Conservation (phyloP, 2,888 invertebrate species). For the Lycocerus yunnanus region DNA sequence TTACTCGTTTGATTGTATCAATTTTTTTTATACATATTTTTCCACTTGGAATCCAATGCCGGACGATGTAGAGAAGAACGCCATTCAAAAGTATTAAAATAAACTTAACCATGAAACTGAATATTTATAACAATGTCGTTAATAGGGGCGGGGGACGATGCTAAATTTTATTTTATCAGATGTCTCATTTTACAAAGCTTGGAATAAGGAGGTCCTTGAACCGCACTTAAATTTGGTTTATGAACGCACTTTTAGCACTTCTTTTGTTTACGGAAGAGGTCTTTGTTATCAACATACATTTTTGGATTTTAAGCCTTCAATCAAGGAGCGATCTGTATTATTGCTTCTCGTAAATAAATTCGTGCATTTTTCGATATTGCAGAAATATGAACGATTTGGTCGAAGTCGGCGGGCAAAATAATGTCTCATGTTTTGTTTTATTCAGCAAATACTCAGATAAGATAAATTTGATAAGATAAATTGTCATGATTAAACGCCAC, state of each 20-base stretch:
- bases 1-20: not conserved
- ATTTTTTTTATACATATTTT: not conserved
- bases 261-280: not conserved
- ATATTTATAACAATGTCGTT: not conserved
- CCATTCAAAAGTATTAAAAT: not conserved
- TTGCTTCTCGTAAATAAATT: too few species aligned
- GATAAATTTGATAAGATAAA: too few species aligned
- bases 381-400: too few species aligned
- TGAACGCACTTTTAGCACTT: not conserved
- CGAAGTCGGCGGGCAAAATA: too few species aligned
- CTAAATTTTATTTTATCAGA: not conserved
- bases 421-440: too few species aligned
- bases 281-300: not conserved
- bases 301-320: not conserved
- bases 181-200: not conserved
- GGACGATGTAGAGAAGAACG: not conserved
- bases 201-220: not conserved
- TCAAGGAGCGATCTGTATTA: too few species aligned
- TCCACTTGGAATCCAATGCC: not conserved
- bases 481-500: too few species aligned
- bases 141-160: too few species aligned
- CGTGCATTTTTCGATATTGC: too few species aligned
- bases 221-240: not conserved
- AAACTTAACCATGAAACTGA: not conserved
- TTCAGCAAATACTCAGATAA: not conserved